phyloP scores from a whole-genome alignment of 2,113 vertebrate species.

The Malurus elegans region DNA sequence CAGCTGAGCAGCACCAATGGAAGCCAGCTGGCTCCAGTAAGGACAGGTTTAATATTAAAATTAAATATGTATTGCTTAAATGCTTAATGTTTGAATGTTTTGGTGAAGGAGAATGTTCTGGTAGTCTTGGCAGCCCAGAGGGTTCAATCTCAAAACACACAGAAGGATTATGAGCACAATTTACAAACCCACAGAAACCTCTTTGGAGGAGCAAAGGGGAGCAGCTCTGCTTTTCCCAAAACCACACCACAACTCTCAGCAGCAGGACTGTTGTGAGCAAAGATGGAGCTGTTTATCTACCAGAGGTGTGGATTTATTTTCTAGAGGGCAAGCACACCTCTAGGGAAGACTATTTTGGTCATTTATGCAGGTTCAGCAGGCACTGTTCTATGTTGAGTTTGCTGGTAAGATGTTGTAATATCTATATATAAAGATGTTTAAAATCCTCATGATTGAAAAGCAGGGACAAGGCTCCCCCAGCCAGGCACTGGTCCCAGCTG shows the following conservation, averaged over 20 bases:
- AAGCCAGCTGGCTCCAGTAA: background rate
- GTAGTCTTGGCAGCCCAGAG: background rate
- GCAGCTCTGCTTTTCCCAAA: background rate
- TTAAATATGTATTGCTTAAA: background rate
- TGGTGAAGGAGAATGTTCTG: background rate
- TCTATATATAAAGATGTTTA: background rate
- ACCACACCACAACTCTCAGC: rapidly evolving
- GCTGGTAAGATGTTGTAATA: background rate
- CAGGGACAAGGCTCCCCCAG: background rate
- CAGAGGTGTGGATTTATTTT: background rate
- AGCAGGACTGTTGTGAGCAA: background rate
- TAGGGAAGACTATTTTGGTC: background rate
- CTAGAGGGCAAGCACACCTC: background rate
- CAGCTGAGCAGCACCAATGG: background rate
- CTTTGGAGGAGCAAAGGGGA: background rate
- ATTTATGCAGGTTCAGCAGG: background rate
- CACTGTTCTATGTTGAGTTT: background rate
- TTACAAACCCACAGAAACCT: background rate
- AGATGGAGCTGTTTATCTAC: background rate
- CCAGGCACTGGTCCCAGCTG: background rate
- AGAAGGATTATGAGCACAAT: background rate
- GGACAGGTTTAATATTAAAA: background rate
- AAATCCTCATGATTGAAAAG: background rate
- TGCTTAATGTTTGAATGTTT: background rate
- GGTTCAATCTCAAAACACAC: background rate